phyloP scores from a whole-genome alignment of 2,797 vertebrate species.

The Pterois miles region DNA sequence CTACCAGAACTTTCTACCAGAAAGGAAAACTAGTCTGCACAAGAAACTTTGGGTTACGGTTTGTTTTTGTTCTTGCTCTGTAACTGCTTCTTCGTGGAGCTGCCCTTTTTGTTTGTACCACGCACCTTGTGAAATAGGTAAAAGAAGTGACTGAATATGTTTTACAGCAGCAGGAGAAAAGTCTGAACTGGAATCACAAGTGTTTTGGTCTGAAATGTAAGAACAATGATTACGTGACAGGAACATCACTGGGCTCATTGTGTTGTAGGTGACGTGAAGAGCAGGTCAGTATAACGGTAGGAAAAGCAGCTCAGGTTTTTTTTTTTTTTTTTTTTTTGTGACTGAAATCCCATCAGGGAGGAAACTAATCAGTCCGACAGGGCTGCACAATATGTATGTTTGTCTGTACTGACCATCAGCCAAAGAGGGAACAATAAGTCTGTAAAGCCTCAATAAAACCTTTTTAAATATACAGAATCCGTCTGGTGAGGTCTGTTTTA shows the following conservation, averaged over 20 bases:
- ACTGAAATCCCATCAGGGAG: slow-evolving; percentile 8
- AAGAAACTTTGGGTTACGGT: no score
- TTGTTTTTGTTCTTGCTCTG: no score
- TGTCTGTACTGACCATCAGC: background rate
- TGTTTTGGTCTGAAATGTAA: background rate
- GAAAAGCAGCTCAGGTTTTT: slow-evolving; percentile 25
- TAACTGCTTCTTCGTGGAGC: no score
- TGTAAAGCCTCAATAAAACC: slow-evolving; percentile 71
- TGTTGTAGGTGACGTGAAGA: background rate
- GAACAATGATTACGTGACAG: background rate
- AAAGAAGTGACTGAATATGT: background rate
- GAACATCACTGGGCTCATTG: background rate
- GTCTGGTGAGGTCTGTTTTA: background rate
- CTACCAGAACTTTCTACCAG: no score
- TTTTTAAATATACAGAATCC: slow-evolving; percentile 10
- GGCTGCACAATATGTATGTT: background rate
- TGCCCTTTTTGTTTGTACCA: no score
- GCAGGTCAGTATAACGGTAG: background rate
- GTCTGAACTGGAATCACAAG: background rate
- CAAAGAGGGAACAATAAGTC: slow-evolving; percentile 34
- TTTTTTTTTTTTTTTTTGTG: background rate
- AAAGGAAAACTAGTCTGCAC: no score
- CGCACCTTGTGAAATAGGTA: background rate
- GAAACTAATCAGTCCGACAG: background rate
- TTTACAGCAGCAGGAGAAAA: background rate